A percentile compares a stretch with the other conserved stretches of the same genome.
phyloP scores from a whole-genome alignment of 2,113 vertebrate species.

The Aldabrachelys gigantea region DNA sequence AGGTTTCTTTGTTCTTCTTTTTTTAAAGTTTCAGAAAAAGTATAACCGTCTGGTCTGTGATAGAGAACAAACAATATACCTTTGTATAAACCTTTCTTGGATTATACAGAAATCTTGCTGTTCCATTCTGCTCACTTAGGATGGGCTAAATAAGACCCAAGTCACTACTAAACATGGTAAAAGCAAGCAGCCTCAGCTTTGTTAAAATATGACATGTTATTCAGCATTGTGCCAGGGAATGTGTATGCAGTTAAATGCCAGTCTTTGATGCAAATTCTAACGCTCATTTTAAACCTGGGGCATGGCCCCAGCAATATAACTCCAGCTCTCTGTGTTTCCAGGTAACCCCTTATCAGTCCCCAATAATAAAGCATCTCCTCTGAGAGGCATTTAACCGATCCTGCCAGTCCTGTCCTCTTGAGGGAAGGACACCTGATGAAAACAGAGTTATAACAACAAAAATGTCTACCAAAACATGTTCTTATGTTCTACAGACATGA shows the following conservation, averaged over 20 bases:
- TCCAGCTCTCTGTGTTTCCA: not conserved
- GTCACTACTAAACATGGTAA: not conserved
- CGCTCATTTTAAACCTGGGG: not conserved
- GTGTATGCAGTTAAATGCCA: not conserved
- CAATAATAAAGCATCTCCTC: not conserved
- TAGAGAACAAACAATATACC: not conserved
- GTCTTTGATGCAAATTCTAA: not conserved
- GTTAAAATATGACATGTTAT: not conserved
- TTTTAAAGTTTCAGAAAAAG: not conserved
- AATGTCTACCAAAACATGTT: not conserved
- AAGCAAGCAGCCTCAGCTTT: not conserved
- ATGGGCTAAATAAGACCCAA: not conserved
- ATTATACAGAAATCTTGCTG: not conserved
- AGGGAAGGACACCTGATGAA: not conserved
- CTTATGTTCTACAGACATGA: not conserved
- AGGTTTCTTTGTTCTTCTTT: not conserved
- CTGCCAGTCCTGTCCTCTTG: not conserved
- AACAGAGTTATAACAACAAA: not conserved
- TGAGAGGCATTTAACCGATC: not conserved
- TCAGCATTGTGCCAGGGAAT: not conserved
- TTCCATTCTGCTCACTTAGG: not conserved
- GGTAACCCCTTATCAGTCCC: not conserved
- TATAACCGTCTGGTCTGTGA: not conserved
- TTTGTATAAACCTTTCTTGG: not conserved
- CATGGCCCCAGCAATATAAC: not conserved